These are phyloP conservation scores for Caenorhabditis sp. DNA, from an alignment of 2,888 invertebrate species.

Conservation along the genomic window DNA sequence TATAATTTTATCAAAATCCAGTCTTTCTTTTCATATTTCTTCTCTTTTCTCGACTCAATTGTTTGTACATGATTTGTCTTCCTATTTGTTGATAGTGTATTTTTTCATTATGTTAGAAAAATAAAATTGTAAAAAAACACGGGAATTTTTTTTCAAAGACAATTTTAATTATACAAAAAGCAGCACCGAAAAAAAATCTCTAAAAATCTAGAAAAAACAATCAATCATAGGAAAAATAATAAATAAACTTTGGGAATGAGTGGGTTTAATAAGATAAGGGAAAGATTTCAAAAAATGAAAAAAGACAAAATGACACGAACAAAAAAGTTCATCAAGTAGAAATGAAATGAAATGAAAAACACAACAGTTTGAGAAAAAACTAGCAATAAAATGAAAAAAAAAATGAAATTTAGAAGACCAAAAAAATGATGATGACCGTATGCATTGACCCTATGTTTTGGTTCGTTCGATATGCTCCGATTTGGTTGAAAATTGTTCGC, in stretches of 20 bases:
- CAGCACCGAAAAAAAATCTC: not conserved
- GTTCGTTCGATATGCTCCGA: conserved; percentile 4
- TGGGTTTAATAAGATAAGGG: not conserved
- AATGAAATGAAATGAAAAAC: not conserved
- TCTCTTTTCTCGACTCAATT: not conserved
- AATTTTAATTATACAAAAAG: not conserved
- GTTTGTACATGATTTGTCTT: not conserved
- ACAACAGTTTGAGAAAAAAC: not conserved
- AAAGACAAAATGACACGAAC: not conserved
- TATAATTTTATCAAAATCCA: not conserved
- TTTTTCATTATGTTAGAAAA: not conserved
- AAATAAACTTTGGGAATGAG: not conserved
- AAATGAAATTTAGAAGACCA: not conserved
- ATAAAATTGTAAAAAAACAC: not conserved
- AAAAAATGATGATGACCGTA: conserved; percentile 28
- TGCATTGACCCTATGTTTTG: conserved; percentile 10
- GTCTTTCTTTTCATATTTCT: not conserved
- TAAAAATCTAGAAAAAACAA: not conserved
- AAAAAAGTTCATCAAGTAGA: not conserved
- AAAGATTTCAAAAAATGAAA: not conserved
- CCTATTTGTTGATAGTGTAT: not conserved
- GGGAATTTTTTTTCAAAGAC: too few relatives aligned
- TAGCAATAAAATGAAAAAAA: too few relatives aligned
- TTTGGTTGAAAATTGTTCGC: not conserved
- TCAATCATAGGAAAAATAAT: too few relatives aligned